Percentiles rank a stretch among this genome's conserved stretches.
Conservation (phyloP, 64 coral and sea anemone genomes). For the Platygyra sinensis region DNA sequence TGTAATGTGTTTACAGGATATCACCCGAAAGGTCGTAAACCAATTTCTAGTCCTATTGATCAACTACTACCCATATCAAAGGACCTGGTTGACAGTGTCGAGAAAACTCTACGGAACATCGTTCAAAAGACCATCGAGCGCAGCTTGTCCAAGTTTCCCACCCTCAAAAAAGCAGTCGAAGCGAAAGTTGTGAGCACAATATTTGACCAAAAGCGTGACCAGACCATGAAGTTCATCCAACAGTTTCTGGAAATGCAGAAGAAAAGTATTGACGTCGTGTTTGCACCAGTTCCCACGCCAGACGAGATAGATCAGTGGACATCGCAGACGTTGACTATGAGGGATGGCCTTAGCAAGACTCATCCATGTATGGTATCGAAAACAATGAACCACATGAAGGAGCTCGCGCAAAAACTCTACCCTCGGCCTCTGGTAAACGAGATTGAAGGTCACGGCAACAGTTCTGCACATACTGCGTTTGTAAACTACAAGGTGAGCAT, state of each 20-base stretch:
- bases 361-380: not conserved
- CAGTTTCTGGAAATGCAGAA: slow-evolving; percentile 90
- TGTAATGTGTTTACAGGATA: not conserved
- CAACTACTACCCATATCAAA: slow-evolving; percentile 57
- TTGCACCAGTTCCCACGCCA: slow-evolving; percentile 61
- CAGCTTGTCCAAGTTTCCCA: slow-evolving; percentile 46
- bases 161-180: slow-evolving; percentile 56
- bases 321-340: too few relatives aligned
- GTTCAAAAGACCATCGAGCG: slow-evolving; percentile 52
- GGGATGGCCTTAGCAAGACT: not conserved
- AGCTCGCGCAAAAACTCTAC: not conserved
- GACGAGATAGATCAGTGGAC: slow-evolving; percentile 14
- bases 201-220: slow-evolving; percentile 59
- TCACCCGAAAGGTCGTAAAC: too few relatives aligned
- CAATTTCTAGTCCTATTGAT: slow-evolving; percentile 63
- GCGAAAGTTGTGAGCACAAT: slow-evolving; percentile 58
- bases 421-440: not conserved
- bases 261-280: slow-evolving; percentile 65
- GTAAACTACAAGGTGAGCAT: not conserved
- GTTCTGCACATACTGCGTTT: too few relatives aligned
- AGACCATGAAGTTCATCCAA: slow-evolving; percentile 64
- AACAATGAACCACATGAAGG: not conserved
- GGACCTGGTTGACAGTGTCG: slow-evolving; percentile 53
- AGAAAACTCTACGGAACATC: slow-evolving; percentile 54
- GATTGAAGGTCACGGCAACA: not conserved